phyloP scores from a whole-genome alignment of 2,888 invertebrate genomes.

The Drosophila neotestacea region DNA sequence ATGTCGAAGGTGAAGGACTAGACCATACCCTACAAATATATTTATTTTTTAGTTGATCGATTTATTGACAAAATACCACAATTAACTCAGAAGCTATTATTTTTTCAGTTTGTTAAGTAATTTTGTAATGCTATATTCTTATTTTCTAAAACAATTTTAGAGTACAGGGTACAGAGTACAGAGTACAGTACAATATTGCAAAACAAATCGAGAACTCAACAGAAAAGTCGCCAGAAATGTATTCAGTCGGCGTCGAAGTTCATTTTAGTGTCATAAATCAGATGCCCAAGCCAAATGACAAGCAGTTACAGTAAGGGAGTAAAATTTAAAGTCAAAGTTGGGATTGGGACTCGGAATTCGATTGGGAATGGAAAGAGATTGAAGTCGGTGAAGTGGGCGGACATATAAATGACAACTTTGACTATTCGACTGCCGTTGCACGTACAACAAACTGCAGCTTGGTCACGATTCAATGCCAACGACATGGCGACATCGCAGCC shows the following conservation, averaged over 20 bases:
- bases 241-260: constrained; percentile 73
- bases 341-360: background rate
- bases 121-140: background rate
- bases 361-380: constrained; percentile 6
- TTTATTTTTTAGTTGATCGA: background rate
- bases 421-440: constrained; percentile 65
- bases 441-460: constrained; percentile 68
- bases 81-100: background rate
- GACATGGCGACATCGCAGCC: constrained; percentile 18
- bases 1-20: background rate
- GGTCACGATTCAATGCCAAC: constrained; percentile 59
- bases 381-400: constrained; percentile 26
- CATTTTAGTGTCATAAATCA: constrained; percentile 77
- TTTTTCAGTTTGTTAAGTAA: background rate
- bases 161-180: too few relatives aligned
- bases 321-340: constrained; percentile 2
- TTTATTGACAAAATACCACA: background rate
- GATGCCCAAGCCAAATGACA: constrained; percentile 43
- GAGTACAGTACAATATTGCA: constrained; percentile 40
- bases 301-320: constrained; percentile 12
- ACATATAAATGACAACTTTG: constrained; percentile 65
- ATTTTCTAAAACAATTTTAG: too few relatives aligned
- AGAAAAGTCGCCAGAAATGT: constrained; percentile 62
- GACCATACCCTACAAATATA: background rate
- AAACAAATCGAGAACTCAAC: constrained; percentile 53